Evolutionary conservation across 1,140 invertebrate genomes (phyloP), one percentile per base, ranked within the genome.

Genomic region (Micrasema minimum): DNA sequence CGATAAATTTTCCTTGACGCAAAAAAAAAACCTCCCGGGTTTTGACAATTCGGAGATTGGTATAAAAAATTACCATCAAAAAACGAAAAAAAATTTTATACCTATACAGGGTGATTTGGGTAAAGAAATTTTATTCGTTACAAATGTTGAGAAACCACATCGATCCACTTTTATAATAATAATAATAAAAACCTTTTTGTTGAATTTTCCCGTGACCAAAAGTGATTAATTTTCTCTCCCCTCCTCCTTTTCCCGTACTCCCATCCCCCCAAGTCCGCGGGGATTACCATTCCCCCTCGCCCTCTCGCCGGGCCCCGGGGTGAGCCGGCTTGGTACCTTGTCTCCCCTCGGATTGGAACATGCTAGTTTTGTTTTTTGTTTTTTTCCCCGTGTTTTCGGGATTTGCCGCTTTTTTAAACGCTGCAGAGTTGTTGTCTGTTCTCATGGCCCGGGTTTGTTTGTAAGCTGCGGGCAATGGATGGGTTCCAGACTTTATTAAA

Each of bases 141-240:
- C n/a, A 31, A 7, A 31, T 31, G 43, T 67, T 55, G 70, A 67
- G 65, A 51, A 72, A 16, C 53, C 12, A 35, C n/a, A 67, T 43
- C 53, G 53, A 72, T 48, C 31, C 45, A 51, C 26, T 16, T 64
- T 64, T 64, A 64, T 46, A 74, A 66, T 70, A 74, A 74, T 74
- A 71, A 68, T 64, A 74, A 68, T 64, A 74, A 74, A 71, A 74
- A 74, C 71, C 46, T 57, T 48, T 65, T 74, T 68, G 71, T 74
- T 74, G 72, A 74, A 74, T 74, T 71, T 73, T 55, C 43, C 64
- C 67, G 61, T 55, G 64, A 48, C 69, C 51, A 66, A 65, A 64
- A 70, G 62, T 74, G 72, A 74, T 74, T 70, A 61, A 74, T 67
- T 71, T 74, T 64, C n/a, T 71, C 65, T 74, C 46, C 67, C 43